Evolutionary conservation across 2,113 vertebrate species (phyloP), one percentile per base, ranked within the genome.

Genomic region (Vicugna pacos): DNA sequence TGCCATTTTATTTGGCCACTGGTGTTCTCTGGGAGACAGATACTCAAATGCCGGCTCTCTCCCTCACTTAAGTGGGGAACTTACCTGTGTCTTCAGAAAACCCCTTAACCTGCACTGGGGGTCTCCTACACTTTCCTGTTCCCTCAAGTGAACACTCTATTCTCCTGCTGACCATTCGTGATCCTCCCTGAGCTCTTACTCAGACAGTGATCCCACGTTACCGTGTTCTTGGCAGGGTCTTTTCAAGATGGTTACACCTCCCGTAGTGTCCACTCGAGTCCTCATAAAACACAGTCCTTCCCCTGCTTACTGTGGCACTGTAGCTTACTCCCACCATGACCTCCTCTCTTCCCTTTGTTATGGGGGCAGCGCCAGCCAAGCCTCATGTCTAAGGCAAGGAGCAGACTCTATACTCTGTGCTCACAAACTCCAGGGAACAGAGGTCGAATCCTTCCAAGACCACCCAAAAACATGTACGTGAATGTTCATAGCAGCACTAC

Each of bases 21-120:
- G 4, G 11, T 72, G 13, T 86, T 54, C 60, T 84, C 54, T 60
- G 19, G 58, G 69, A 54, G 20, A 50, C 50, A 81, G 8, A n/a
- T 52, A 8, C 76, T 94, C 62, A 50, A 80, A 89, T 85, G 54
- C 52, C 28, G 8, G 3, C 16, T 86, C 56, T 84, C 35, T 93
- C 35, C n/a, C n/a, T 38, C n/a, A 15, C 8, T 7, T 56, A 38
- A 79, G n/a, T 17, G 3, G n/a, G 48, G 30, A 81, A 60, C 50
- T 72, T 96, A 72, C 2, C 1, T 32, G 2, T 62, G 64, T 76
- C 65, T 42, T 97, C 76, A 89, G 89, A 84, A 96, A 91, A 93
- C 14, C 7, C 16, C 54, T 89, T 15, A 72, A 12, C 11, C 65
- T 13, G 12, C 20, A 28, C 64, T n/a, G 69, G 85, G 56, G n/a